These are phyloP conservation scores for Marisa cornuarietis DNA, from an alignment of 1,140 invertebrate species.

Conservation along the genomic window DNA sequence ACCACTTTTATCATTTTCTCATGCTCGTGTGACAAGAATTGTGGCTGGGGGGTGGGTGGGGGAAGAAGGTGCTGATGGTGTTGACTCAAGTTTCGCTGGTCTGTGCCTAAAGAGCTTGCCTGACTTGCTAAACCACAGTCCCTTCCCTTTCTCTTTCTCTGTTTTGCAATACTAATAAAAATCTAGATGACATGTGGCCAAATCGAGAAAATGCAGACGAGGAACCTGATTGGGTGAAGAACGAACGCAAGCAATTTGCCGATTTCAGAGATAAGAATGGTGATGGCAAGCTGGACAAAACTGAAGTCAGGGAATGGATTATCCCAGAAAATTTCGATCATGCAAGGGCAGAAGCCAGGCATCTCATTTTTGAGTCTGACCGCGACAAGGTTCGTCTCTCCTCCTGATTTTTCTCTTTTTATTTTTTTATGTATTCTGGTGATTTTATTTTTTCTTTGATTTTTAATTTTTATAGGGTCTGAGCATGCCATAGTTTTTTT, in stretches of 20 bases:
- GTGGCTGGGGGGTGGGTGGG: too few species aligned
- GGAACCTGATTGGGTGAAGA: slow-evolving; percentile 96
- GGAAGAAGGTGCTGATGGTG: too few species aligned
- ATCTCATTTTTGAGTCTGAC: slow-evolving; percentile 95
- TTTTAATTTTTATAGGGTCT: too few species aligned
- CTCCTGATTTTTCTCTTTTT: neutral
- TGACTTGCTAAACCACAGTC: too few species aligned
- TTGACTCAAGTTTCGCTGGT: too few species aligned
- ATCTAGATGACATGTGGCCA: slow-evolving; percentile 60
- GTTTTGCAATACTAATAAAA: slow-evolving; percentile 5
- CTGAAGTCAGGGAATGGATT: slow-evolving; percentile 92
- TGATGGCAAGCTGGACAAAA: slow-evolving; percentile 88
- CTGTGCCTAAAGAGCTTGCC: too few species aligned
- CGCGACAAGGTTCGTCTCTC: slow-evolving; percentile 76
- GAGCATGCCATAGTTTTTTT: too few species aligned
- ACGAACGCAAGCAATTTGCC: slow-evolving; percentile 87
- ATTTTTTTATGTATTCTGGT: neutral
- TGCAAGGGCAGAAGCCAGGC: slow-evolving; percentile 92
- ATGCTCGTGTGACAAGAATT: too few species aligned
- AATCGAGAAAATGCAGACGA: slow-evolving; percentile 69
- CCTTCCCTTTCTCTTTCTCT: neutral
- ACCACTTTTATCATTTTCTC: too few species aligned
- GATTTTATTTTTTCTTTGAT: neutral
- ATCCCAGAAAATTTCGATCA: slow-evolving; percentile 96
- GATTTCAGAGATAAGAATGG: slow-evolving; percentile 83